These are phyloP conservation scores for Petrocephalus schoutedeni DNA, from an alignment of 2,797 vertebrate species.

Conservation along the genomic window DNA sequence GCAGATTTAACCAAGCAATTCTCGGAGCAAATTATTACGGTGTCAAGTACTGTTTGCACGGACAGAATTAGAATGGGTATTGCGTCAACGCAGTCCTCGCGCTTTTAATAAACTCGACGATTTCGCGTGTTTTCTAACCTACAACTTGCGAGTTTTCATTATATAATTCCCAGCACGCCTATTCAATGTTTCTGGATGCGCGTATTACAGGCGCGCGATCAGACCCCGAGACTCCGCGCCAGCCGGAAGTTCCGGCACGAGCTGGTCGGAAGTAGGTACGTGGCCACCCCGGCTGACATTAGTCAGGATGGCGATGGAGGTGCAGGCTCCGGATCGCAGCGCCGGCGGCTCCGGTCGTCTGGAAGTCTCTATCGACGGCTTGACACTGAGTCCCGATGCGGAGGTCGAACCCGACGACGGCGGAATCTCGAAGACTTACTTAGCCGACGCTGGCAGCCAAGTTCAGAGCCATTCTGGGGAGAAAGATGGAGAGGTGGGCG, in stretches of 20 bases:
- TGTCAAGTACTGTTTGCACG: background rate
- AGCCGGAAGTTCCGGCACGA: slow-evolving; percentile 60
- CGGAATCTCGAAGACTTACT: slow-evolving; percentile 40
- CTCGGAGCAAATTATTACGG: background rate
- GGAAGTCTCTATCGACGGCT: slow-evolving; percentile 90
- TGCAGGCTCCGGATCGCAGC: slow-evolving; percentile 75
- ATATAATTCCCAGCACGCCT: background rate
- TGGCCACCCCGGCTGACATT: slow-evolving; percentile 82
- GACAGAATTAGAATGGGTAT: background rate
- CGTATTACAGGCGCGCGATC: background rate
- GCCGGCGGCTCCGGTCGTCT: slow-evolving; percentile 77
- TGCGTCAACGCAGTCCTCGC: background rate
- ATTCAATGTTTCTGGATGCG: background rate
- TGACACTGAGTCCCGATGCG: slow-evolving; percentile 85
- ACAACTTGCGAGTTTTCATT: background rate
- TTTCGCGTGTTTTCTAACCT: background rate
- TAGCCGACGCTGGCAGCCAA: slow-evolving; percentile 30
- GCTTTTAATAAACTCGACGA: background rate
- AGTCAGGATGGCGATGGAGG: slow-evolving; percentile 84
- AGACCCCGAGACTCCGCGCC: background rate
- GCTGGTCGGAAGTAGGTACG: slow-evolving; percentile 87
- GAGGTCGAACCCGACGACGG: slow-evolving; percentile 61
- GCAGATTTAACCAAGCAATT: background rate
- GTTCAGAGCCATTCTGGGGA: slow-evolving; percentile 41
- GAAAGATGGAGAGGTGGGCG: slow-evolving; percentile 55